A percentile compares a stretch with the other conserved stretches of the same genome.
Evolutionary conservation across 2,113 vertebrate genomes (phyloP).

Genomic region (Ciconia maguari): DNA sequence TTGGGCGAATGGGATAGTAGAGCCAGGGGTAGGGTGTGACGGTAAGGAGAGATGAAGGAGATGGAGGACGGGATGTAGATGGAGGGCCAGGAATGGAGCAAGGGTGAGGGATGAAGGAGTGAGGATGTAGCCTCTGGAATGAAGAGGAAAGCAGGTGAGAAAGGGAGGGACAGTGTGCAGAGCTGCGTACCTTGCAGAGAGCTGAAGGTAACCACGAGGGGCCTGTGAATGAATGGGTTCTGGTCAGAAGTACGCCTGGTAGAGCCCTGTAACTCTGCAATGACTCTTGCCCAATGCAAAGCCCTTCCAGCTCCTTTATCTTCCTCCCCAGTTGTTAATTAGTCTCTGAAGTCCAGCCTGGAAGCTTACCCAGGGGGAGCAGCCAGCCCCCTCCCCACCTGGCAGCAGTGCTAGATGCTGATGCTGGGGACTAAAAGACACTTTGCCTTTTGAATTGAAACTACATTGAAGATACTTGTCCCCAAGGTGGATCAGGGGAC

Average conservation of each 20-base stretch:
- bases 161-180: background rate
- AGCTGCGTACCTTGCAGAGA: background rate
- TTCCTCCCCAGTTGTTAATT: background rate
- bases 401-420: background rate
- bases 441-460: background rate
- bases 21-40: background rate
- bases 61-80: fast-evolving
- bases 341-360: background rate
- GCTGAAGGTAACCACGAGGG: background rate
- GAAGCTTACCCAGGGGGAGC: background rate
- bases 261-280: background rate
- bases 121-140: background rate
- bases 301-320: background rate
- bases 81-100: background rate
- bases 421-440: background rate
- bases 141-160: background rate
- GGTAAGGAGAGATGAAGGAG: background rate
- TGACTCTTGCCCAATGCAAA: background rate
- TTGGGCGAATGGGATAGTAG: background rate
- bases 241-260: background rate
- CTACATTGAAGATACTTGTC: background rate
- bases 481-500: background rate
- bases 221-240: background rate
- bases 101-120: background rate
- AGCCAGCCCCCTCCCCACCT: background rate